Evolutionary conservation across 2,888 invertebrate species (phyloP), one percentile per base, ranked within the genome.

Genomic region (Cactoblastis cactorum): DNA sequence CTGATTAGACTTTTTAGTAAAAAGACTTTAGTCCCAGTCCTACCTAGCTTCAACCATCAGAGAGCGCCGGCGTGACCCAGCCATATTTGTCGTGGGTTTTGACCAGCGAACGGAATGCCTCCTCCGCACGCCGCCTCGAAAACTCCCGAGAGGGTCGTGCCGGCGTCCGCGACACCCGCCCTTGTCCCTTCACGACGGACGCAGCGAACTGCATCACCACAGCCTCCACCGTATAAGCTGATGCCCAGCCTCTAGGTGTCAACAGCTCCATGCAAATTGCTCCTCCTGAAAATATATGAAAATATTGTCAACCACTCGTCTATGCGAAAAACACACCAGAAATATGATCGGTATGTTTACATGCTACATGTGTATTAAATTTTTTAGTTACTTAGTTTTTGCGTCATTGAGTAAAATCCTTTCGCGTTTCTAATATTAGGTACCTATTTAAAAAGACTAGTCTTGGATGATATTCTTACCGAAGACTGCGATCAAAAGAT

Each of bases 31-130:
- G n/a, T n/a, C n/a, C n/a, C n/a, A n/a, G n/a, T n/a, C 54, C 39
- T 61, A 77, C 79, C 69, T 34, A 33, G 46, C 53, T 54, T 93
- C 94, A 96, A 74, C 96, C 96, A 79, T 96, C 96, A 41, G 96
- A 93, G 56, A 96, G 90, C 12, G 96, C 93, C 19, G 96, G 96
- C 19, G 96, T 96, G 45, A 96, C 96, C 96, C 96, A 96, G 49
- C 96, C 96, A 74, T 96, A 96, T 74, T 96, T 96, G 74, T 96
- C 96, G 74, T 96, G 96, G 6, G 96, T 96, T 81, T 96, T 96
- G 53, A 96, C 96, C 60, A 96, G 91, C 52, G 95, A 95, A 62
- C 95, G 91, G 83, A 96, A 96, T 22, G 96, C 95, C 71, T 96
- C 95, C 77, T 96, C 96, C n/a, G 96, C 96, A 49, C 95, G 93